A percentile compares a stretch with the other conserved stretches of the same genome.
These are phyloP conservation scores for Tringa solitaria DNA, from an alignment of 2,113 vertebrate genomes.

Conservation along the genomic window DNA sequence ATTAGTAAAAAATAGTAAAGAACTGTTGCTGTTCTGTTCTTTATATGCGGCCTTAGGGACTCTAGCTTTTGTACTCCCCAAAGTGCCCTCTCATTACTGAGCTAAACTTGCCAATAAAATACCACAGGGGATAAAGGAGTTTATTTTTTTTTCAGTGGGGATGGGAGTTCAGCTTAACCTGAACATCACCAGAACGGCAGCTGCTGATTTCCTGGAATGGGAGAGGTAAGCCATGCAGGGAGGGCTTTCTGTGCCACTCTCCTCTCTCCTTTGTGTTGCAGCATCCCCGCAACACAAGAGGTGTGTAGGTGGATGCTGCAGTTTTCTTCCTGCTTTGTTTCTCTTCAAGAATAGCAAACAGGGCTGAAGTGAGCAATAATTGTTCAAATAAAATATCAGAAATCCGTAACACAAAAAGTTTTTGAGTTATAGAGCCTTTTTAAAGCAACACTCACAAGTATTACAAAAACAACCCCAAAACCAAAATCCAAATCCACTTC, in stretches of 20 bases:
- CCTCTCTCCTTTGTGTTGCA: fast-evolving
- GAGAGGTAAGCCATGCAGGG: neutral
- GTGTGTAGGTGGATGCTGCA: neutral
- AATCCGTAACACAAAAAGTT: neutral
- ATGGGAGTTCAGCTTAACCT: constrained; percentile 3
- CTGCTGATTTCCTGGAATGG: neutral
- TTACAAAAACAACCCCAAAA: neutral
- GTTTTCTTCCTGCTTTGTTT: neutral
- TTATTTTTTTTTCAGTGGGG: neutral
- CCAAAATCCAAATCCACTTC: neutral
- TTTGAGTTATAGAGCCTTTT: neutral
- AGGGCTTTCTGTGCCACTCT: neutral
- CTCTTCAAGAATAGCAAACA: neutral
- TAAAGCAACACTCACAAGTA: neutral
- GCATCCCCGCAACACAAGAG: neutral
- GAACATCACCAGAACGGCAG: neutral
- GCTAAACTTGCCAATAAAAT: constrained; percentile 35
- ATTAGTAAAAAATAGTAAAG: constrained; percentile 51
- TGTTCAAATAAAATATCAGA: neutral
- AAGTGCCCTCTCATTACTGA: constrained; percentile 28
- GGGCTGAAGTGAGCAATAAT: neutral
- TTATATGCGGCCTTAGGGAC: constrained; percentile 15
- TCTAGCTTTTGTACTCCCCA: constrained; percentile 35
- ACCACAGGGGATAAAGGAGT: neutral
- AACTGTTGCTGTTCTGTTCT: constrained; percentile 31